Evolutionary conservation across 35 echinoderm and acorn worm genomes (phyloP).

Genomic region (Heliocidaris erythrogramma): DNA sequence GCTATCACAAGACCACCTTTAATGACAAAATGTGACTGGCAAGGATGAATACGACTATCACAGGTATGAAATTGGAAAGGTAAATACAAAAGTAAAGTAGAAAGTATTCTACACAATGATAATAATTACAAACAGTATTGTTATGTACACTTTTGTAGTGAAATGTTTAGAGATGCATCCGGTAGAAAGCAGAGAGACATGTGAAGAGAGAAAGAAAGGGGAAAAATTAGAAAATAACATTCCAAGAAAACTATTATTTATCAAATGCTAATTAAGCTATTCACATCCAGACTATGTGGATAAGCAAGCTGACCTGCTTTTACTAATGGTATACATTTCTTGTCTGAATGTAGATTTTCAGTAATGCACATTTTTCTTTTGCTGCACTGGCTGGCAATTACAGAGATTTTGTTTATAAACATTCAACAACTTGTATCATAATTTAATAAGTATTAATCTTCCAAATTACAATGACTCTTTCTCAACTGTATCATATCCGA

Average conservation of each 20-base stretch:
- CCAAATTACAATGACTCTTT: background rate
- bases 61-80: background rate
- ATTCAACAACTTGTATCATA: too few species aligned
- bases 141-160: background rate
- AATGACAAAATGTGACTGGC: background rate
- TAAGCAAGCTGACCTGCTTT: background rate
- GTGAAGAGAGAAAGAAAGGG: background rate
- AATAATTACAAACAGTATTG: background rate
- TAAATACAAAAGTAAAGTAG: background rate
- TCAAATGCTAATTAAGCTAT: background rate
- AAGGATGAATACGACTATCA: background rate
- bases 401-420: background rate
- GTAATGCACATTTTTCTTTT: background rate
- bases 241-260: background rate
- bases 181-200: too few species aligned
- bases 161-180: background rate
- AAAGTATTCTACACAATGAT: background rate
- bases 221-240: background rate
- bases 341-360: background rate
- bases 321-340: background rate
- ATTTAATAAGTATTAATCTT: background rate
- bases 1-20: too few species aligned
- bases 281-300: background rate
- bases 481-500: background rate
- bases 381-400: background rate